These are phyloP conservation scores for Chirona hameri DNA, from an alignment of 2,888 invertebrate genomes.

Conservation along the genomic window DNA sequence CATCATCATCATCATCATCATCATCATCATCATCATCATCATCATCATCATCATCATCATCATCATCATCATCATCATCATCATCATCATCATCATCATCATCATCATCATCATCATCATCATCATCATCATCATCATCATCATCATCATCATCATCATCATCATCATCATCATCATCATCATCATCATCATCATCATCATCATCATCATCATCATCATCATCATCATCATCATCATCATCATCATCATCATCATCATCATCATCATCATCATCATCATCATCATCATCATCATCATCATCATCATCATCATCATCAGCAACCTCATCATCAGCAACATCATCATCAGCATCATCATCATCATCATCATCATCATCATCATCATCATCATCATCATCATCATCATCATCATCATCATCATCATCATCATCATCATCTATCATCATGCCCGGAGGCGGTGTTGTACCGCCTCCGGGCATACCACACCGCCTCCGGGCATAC, in stretches of 20 bases:
- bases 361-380: too few relatives aligned
- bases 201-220: not conserved
- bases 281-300: too few relatives aligned
- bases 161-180: conserved; percentile 22
- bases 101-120: conserved; percentile 22
- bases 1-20: conserved; percentile 7
- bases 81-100: conserved; percentile 22
- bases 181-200: not conserved
- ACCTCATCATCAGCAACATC: too few relatives aligned
- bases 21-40: conserved; percentile 7
- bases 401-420: too few relatives aligned
- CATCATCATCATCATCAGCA: too few relatives aligned
- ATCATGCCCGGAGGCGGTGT: too few relatives aligned
- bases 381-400: too few relatives aligned
- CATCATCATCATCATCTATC: too few relatives aligned
- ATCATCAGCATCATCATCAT: too few relatives aligned
- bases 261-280: conserved; percentile 22
- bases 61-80: conserved; percentile 22
- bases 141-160: conserved; percentile 22
- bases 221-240: conserved; percentile 1
- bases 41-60: conserved; percentile 22
- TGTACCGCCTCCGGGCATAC: too few relatives aligned
- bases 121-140: conserved; percentile 22
- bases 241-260: conserved; percentile 22
- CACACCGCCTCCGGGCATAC: too few relatives aligned